Conservation (phyloP, 1,140 invertebrate species). For the Anadara kagoshimensis region DNA sequence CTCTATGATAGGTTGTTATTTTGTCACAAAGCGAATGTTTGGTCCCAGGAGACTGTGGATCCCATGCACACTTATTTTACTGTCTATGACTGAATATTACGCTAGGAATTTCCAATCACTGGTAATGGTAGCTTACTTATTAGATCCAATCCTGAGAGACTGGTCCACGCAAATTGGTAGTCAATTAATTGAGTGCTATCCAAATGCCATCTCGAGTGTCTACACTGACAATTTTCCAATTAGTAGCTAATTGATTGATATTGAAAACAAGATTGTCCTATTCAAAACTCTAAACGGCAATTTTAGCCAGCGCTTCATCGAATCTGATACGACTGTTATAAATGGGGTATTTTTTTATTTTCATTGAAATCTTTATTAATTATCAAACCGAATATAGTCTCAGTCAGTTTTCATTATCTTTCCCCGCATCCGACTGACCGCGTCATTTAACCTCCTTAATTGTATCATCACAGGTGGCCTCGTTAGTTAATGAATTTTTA, state of each 20-base stretch:
- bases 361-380: too few species aligned
- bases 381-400: too few species aligned
- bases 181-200: constrained; percentile 33
- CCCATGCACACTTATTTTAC: constrained; percentile 14
- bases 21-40: constrained; percentile 23
- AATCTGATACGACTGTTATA: too few species aligned
- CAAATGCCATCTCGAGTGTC: constrained; percentile 34
- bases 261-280: constrained; percentile 6
- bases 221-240: constrained; percentile 35
- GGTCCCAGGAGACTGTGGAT: constrained; percentile 5
- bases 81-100: constrained; percentile 10
- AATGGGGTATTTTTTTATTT: too few species aligned
- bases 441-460: too few species aligned
- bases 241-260: constrained; percentile 33
- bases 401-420: too few species aligned
- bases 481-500: too few species aligned
- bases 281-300: neutral
- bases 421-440: too few species aligned
- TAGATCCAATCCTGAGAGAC: constrained; percentile 20
- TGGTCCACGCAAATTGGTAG: constrained; percentile 30
- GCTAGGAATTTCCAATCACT: constrained; percentile 32
- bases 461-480: too few species aligned
- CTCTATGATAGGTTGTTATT: constrained; percentile 24
- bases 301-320: too few species aligned
- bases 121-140: constrained; percentile 31